Conservation (phyloP, 2,113 vertebrate species). For the Callorhinus ursinus region DNA sequence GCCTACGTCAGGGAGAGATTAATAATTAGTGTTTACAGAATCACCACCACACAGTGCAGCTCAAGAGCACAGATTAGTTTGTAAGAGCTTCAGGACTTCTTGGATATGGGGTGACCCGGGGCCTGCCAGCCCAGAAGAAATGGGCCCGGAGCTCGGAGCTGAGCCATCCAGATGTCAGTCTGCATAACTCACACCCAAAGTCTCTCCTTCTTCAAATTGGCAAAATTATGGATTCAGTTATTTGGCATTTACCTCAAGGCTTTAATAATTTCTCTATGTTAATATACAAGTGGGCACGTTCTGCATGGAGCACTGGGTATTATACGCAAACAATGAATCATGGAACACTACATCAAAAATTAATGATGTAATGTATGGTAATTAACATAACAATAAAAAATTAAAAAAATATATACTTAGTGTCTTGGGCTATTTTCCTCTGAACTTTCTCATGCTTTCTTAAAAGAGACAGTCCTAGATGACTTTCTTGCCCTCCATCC, state of each 20-base stretch:
- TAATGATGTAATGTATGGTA: too few species aligned
- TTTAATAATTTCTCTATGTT: not conserved
- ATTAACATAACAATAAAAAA: too few species aligned
- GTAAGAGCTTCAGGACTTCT: not conserved
- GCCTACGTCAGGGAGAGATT: slow-evolving; percentile 77
- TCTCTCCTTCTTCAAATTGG: not conserved
- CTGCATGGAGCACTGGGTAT: too few species aligned
- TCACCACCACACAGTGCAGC: fast-evolving
- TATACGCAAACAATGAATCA: too few species aligned
- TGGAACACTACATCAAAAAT: too few species aligned
- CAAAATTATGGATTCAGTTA: not conserved
- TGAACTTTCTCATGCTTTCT: not conserved
- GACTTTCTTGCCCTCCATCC: not conserved
- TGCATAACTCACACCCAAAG: not conserved
- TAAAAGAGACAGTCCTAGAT: not conserved
- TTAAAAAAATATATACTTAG: not conserved
- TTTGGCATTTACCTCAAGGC: not conserved
- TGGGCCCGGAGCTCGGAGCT: not conserved
- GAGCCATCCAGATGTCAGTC: not conserved
- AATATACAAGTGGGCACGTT: not conserved
- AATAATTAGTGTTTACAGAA: not conserved
- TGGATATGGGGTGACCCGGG: too few species aligned
- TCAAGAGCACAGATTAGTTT: not conserved
- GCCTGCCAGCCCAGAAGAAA: not conserved
- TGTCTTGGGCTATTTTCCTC: not conserved